A percentile compares a stretch with the other conserved stretches of the same genome.
phyloP scores from a whole-genome alignment of 2,113 vertebrate genomes.

The Diadophis punctatus region DNA sequence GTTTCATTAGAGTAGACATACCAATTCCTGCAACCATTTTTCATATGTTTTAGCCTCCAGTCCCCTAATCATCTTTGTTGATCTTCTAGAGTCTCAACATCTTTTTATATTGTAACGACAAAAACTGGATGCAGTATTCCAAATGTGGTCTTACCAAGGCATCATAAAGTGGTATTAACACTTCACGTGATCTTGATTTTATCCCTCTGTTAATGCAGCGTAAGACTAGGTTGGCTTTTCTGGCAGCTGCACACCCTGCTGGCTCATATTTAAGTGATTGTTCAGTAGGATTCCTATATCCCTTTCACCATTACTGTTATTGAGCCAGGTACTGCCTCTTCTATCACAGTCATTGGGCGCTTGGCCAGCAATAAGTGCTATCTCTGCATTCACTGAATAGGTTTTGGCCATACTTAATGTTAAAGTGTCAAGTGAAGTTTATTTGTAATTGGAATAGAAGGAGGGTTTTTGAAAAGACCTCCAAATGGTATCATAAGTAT shows the following conservation, averaged over 20 bases:
- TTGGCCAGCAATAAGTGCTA: neutral
- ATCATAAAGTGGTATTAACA: neutral
- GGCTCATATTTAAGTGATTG: neutral
- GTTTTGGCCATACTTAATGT: neutral
- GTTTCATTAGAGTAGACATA: neutral
- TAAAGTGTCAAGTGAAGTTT: neutral
- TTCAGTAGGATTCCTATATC: neutral
- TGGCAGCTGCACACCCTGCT: neutral
- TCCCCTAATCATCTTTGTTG: neutral
- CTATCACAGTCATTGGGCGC: neutral
- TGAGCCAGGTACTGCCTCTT: neutral
- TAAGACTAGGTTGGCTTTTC: neutral
- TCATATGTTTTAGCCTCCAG: neutral
- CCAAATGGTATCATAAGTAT: neutral
- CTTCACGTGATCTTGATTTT: neutral
- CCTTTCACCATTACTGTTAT: neutral
- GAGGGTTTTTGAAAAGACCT: neutral
- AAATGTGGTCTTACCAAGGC: neutral
- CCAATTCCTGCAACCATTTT: neutral
- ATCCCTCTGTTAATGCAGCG: neutral
- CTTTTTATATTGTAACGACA: neutral
- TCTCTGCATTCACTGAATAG: neutral
- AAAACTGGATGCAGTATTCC: neutral
- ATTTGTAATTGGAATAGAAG: neutral
- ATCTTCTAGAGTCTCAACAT: neutral